These are phyloP conservation scores for Pecten maximus DNA, from an alignment of 2,888 invertebrate species.

Conservation along the genomic window DNA sequence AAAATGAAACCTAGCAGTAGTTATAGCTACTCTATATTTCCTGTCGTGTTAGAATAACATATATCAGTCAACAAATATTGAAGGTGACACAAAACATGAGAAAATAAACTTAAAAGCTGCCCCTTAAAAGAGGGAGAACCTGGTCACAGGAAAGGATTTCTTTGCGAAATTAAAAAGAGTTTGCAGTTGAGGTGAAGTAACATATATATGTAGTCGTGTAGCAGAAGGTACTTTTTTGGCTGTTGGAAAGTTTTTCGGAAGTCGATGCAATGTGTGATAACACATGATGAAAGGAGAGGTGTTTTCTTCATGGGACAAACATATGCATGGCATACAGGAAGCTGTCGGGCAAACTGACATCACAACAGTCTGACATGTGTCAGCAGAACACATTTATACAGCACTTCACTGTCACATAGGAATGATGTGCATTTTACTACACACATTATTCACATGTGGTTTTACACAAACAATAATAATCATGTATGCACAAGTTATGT, in stretches of 20 bases:
- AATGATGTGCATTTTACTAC: slow-evolving; percentile 20
- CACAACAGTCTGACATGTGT: slow-evolving; percentile 17
- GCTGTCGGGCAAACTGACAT: slow-evolving; percentile 20
- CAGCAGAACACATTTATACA: not conserved
- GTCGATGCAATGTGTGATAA: slow-evolving; percentile 17
- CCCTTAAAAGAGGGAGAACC: too few species aligned
- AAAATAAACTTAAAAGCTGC: too few species aligned
- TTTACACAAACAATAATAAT: not conserved
- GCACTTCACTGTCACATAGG: not conserved
- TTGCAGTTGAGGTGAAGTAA: too few species aligned
- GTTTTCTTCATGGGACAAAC: slow-evolving; percentile 22
- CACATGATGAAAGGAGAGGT: slow-evolving; percentile 32
- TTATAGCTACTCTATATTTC: too few species aligned
- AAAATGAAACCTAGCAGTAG: too few species aligned
- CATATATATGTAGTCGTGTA: too few species aligned
- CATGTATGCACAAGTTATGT: not conserved
- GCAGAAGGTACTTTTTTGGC: not conserved
- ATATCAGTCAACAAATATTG: too few species aligned
- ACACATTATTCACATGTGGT: slow-evolving; percentile 25
- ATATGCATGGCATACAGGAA: not conserved
- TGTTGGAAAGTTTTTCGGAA: not conserved
- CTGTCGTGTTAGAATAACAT: too few species aligned
- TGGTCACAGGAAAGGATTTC: too few species aligned
- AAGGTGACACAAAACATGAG: too few species aligned
- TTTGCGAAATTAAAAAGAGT: too few species aligned